These are phyloP conservation scores for Poeciliopsis retropinna DNA, from an alignment of 2,113 vertebrate genomes.

Conservation along the genomic window DNA sequence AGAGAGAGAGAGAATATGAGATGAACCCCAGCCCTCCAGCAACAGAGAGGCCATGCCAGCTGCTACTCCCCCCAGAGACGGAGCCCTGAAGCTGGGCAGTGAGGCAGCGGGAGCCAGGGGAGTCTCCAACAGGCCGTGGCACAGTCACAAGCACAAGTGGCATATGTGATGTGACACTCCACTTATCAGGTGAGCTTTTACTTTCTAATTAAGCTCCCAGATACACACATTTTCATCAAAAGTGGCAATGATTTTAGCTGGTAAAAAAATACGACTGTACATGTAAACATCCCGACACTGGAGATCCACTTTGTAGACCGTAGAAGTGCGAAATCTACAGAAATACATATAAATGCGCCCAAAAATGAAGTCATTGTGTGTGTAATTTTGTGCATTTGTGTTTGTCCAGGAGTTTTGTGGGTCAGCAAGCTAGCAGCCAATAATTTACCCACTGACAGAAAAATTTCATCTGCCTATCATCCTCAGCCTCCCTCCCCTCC, in stretches of 20 bases:
- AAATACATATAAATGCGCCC: conserved; percentile 6
- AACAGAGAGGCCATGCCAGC: conserved; percentile 73
- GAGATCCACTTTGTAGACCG: neutral
- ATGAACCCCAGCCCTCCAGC: conserved; percentile 74
- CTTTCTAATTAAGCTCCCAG: conserved; percentile 51
- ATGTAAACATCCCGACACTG: neutral
- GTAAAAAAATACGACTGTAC: neutral
- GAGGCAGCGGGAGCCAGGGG: conserved; percentile 62
- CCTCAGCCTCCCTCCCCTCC: conserved; percentile 45
- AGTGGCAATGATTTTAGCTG: neutral
- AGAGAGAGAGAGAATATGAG: conserved; percentile 53
- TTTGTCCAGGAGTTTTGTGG: conserved; percentile 85
- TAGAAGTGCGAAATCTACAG: neutral
- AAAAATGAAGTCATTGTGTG: conserved; percentile 8
- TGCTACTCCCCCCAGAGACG: conserved; percentile 73
- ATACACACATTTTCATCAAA: conserved; percentile 19
- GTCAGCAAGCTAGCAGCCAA: conserved; percentile 96
- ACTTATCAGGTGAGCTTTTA: conserved; percentile 53
- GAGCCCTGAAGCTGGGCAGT: conserved; percentile 74
- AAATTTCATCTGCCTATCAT: conserved; percentile 97
- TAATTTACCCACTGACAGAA: conserved; percentile 97
- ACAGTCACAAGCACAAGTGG: conserved; percentile 64
- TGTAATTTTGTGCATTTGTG: conserved; percentile 37
- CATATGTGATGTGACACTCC: conserved; percentile 67
- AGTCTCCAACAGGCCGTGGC: conserved; percentile 46